These are phyloP conservation scores for Strigamia crassipes DNA, from an alignment of 2,888 invertebrate genomes.

Conservation along the genomic window DNA sequence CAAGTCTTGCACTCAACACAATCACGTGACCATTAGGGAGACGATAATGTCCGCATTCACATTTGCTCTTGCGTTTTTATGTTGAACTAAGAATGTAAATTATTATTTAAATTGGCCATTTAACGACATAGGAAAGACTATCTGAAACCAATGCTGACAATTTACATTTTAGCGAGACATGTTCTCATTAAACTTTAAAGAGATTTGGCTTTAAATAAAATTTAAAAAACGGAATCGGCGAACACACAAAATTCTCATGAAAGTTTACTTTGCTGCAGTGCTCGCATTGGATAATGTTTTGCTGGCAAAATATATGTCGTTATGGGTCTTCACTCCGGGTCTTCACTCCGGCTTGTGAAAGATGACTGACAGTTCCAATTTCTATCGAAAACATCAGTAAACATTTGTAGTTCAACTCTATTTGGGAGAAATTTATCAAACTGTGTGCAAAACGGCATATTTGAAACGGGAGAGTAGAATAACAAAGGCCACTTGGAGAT, in stretches of 20 bases:
- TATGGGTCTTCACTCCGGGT: background rate
- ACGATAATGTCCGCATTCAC: constrained; percentile 29
- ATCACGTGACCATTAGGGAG: constrained; percentile 35
- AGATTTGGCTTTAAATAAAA: background rate
- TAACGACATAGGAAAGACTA: background rate
- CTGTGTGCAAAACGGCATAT: background rate
- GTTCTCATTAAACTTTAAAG: background rate
- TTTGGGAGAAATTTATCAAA: background rate
- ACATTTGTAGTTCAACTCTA: background rate
- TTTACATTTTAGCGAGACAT: constrained; percentile 10
- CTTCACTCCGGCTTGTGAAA: background rate
- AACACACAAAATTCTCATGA: background rate
- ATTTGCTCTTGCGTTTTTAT: constrained; percentile 24
- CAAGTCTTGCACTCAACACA: constrained; percentile 14
- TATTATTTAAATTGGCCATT: constrained; percentile 35
- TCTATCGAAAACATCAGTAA: constrained; percentile 12
- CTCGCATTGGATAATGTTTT: too few relatives aligned
- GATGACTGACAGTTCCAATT: constrained; percentile 10
- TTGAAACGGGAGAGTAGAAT: background rate
- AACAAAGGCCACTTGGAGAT: background rate
- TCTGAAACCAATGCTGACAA: constrained; percentile 31
- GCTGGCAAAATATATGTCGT: background rate
- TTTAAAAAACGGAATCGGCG: background rate
- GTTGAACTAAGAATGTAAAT: constrained; percentile 35
- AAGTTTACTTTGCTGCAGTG: background rate